Percentiles rank a stretch among this genome's conserved stretches.
Conservation (phyloP, 2,113 vertebrate species). For the Cyphomyrus plagiostoma region DNA sequence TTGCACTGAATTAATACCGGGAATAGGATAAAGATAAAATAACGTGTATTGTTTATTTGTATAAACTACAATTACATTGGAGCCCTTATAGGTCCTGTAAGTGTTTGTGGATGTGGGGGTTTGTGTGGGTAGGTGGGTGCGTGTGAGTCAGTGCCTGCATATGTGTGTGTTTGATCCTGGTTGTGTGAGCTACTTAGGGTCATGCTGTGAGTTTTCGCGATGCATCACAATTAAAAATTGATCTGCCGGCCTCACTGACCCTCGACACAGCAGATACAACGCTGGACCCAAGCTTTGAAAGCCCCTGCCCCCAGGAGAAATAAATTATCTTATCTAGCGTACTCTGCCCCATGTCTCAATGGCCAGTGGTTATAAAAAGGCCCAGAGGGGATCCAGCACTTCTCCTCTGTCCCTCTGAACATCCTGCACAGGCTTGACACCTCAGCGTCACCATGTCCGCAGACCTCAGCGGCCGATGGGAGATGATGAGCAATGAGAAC, state of each 20-base stretch:
- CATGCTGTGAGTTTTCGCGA: not conserved
- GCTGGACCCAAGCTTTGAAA: not conserved
- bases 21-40: constrained; percentile 8
- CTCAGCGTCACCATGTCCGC: constrained; percentile 65
- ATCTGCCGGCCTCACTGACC: not conserved
- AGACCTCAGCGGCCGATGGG: constrained; percentile 81
- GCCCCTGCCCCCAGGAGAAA: constrained; percentile 10
- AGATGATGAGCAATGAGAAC: constrained; percentile 76
- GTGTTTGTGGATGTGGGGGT: not conserved
- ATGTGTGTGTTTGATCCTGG: not conserved
- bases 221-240: constrained; percentile 1
- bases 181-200: not conserved
- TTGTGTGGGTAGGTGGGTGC: not conserved
- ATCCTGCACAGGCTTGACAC: constrained; percentile 11
- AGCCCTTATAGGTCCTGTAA: not conserved
- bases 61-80: not conserved
- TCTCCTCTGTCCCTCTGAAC: constrained; percentile 21
- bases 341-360: constrained; percentile 35
- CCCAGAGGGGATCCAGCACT: constrained; percentile 18
- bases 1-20: constrained; percentile 24
- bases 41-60: not conserved
- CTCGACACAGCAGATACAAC: constrained; percentile 5
- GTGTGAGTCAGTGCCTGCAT: not conserved
- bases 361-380: constrained; percentile 36
- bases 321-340: constrained; percentile 48